Evolutionary conservation across 2,797 vertebrate species (phyloP).

Genomic region (Chlorospingus semifuscus): DNA sequence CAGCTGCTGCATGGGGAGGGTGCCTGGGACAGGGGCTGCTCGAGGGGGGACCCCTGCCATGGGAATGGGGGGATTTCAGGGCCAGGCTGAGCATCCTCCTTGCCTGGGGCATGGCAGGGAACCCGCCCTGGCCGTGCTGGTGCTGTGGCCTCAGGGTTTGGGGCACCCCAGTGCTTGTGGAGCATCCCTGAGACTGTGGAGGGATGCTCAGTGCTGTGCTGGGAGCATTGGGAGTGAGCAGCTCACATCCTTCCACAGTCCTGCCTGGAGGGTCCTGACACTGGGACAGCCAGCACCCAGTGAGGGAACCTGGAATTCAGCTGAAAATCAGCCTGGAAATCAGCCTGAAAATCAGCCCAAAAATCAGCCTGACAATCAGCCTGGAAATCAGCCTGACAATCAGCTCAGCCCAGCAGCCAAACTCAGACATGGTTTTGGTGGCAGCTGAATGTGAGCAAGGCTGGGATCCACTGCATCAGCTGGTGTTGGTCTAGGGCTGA

Average conservation of each 20-base stretch:
- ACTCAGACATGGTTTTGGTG: rapidly evolving
- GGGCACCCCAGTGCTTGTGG: rapidly evolving
- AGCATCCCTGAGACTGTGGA: rapidly evolving
- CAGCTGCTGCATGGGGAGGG: rapidly evolving
- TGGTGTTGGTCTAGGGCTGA: neutral
- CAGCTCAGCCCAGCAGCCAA: neutral
- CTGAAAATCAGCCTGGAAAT: neutral
- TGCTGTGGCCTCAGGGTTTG: rapidly evolving
- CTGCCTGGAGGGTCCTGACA: rapidly evolving
- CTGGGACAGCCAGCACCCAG: neutral
- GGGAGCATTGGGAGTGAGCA: rapidly evolving
- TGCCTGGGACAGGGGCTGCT: neutral
- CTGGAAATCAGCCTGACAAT: no score
- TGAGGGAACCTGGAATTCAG: neutral
- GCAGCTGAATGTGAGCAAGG: rapidly evolving
- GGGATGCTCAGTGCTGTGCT: rapidly evolving
- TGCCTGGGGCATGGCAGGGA: rapidly evolving
- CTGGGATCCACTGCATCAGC: neutral
- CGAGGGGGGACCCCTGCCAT: rapidly evolving
- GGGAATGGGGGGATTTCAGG: neutral
- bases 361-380: no score
- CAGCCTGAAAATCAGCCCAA: neutral
- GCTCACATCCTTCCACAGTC: neutral
- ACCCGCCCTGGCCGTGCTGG: rapidly evolving
- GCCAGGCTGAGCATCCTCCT: neutral